Conservation (phyloP, 2,888 invertebrate species). For the Eupithecia subfuscata region DNA sequence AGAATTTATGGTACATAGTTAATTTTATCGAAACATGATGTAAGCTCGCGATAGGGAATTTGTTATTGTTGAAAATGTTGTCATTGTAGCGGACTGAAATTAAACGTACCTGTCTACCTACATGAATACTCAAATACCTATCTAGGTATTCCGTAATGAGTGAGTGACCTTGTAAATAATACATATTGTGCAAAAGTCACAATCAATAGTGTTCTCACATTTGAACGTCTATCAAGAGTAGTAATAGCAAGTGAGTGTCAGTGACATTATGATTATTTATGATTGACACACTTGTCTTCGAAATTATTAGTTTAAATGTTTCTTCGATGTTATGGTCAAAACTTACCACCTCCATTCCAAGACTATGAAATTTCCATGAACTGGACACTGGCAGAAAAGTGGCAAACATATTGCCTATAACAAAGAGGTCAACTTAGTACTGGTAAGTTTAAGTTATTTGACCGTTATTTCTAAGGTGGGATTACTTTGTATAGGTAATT, state of each 20-base stretch:
- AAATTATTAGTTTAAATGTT: background rate
- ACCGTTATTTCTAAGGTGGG: background rate
- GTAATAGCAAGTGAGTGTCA: background rate
- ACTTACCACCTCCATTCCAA: too few species aligned
- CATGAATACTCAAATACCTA: background rate
- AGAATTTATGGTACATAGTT: background rate
- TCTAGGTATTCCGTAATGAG: background rate
- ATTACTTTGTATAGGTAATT: background rate
- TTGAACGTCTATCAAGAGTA: background rate
- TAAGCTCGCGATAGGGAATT: conserved; percentile 39
- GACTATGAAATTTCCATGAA: too few species aligned
- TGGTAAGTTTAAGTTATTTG: background rate
- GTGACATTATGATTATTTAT: background rate
- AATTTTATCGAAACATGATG: conserved; percentile 50
- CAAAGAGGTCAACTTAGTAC: background rate
- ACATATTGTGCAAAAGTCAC: background rate
- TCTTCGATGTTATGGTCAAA: too few species aligned
- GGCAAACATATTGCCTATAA: too few species aligned
- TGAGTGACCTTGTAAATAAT: background rate
- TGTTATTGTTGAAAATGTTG: conserved; percentile 45
- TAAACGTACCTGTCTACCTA: background rate
- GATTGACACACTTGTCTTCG: background rate
- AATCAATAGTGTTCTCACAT: background rate
- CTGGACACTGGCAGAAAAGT: too few species aligned
- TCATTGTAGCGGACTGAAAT: conserved; percentile 36